Base-by-base conservation (phyloP, 1,140 invertebrate species). In the Phocides pigmalion region DNA sequence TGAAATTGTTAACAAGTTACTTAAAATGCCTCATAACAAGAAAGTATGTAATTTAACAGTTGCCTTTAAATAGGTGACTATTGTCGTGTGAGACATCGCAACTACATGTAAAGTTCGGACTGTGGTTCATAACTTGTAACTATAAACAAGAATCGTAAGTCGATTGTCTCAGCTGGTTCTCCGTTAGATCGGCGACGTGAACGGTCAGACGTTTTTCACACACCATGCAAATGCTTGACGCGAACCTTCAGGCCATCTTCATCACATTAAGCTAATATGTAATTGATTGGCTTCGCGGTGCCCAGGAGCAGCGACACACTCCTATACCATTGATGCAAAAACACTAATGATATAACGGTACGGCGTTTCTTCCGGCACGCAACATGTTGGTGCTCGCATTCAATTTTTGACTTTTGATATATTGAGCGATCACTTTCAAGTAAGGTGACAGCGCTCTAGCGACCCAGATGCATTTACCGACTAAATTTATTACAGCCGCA, bases 241-340 rank as follows among this genome's bases (percentile, higher is more conserved):
- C 69, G 64, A 74, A 76, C 73, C 71, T 70, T 58, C 71, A 68
- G 71, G 68, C 74, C 81, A 84, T 86, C 82, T 78, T 75, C 79
- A 79, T 82, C 77, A 79, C 81, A 88, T 90, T 87, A 90, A 82
- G 82, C 84, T 90, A 90, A 90, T 90, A 90, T 81, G 82, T 87
- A 90, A 86, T 90, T 88, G 84, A 88, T 89, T 89, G 84, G 84
- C 72, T 85, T 82, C 83, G 80, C 76, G 67, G 58, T 81, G 76
- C 64, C 69, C 75, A 72, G 74, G 72, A 82, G 76, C 66, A 72
- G 64, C 69, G 63, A 63, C 62, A 69, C 72, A 70, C 79, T 79
- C 76, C 77, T 82, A 78, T 82, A 77, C 81, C 79, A 82, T 75
- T 84, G 82, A 90, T 82, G 81, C 83, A 87, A 90, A 89, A 90